phyloP scores from a whole-genome alignment of 1,140 invertebrate species.

The Trialeurodes vaporariorum region DNA sequence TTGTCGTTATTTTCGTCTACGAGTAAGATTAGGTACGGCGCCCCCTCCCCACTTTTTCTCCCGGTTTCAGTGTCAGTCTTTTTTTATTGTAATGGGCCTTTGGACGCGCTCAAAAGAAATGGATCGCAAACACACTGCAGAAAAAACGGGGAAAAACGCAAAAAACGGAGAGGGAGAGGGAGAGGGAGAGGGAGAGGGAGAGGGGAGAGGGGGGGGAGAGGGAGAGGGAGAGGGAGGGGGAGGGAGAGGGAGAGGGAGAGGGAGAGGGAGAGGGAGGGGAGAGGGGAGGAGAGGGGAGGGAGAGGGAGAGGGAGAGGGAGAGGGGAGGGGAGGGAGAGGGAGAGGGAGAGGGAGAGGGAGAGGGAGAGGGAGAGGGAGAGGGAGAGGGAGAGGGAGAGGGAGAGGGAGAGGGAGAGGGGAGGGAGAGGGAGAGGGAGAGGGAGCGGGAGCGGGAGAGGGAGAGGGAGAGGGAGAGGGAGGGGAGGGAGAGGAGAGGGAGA shows the following conservation, averaged over 20 bases:
- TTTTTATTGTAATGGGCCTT: neutral
- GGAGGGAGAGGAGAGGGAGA: too few species aligned
- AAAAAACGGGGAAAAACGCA: neutral
- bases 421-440: too few species aligned
- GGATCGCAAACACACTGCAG: neutral
- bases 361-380: neutral
- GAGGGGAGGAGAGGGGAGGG: neutral
- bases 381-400: neutral
- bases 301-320: neutral
- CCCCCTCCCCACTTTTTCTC: too few species aligned
- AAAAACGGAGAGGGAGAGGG: constrained; percentile 6
- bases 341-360: constrained; percentile 7
- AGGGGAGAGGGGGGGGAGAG: too few species aligned
- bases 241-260: too few species aligned
- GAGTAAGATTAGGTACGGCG: too few species aligned
- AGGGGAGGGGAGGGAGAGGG: neutral
- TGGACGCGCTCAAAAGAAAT: neutral
- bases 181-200: neutral
- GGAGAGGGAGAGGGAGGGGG: neutral
- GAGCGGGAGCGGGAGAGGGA: too few species aligned
- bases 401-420: too few species aligned
- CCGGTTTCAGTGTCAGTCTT: too few species aligned
- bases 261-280: constrained; percentile 6
- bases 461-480: too few species aligned
- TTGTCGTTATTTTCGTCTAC: too few species aligned